A percentile compares a stretch with the other conserved stretches of the same genome.
Conservation (phyloP, 2,888 invertebrate species). For the Spatulosminthurus flaviceps region DNA sequence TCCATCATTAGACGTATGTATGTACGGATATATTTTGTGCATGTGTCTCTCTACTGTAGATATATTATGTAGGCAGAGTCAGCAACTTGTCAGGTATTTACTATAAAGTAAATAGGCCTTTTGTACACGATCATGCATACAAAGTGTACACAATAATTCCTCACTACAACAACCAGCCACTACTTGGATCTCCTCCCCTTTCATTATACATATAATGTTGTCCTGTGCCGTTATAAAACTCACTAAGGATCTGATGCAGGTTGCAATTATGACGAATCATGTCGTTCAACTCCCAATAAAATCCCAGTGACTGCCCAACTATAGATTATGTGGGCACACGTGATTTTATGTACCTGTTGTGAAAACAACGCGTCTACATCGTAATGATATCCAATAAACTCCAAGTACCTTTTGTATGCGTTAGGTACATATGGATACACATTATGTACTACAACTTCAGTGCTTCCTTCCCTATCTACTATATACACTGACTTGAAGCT, state of each 20-base stretch:
- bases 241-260: slow-evolving; percentile 15
- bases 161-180: neutral
- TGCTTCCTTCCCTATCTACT: neutral
- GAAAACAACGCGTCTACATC: slow-evolving; percentile 4
- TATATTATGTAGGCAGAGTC: too few relatives aligned
- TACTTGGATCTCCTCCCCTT: neutral
- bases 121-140: too few relatives aligned
- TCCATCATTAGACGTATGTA: too few relatives aligned
- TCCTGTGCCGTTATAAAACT: neutral
- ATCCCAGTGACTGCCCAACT: slow-evolving; percentile 5
- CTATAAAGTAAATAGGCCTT: too few relatives aligned
- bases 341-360: slow-evolving; percentile 30
- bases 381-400: neutral
- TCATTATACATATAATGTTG: neutral
- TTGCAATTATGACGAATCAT: slow-evolving; percentile 33
- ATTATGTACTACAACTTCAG: neutral
- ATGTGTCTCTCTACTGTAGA: too few relatives aligned
- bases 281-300: slow-evolving; percentile 33
- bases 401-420: too few relatives aligned
- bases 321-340: neutral
- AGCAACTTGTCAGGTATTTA: too few relatives aligned
- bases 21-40: neutral
- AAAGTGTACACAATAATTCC: neutral
- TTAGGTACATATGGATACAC: too few relatives aligned
- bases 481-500: neutral